Conservation (phyloP, 2,888 invertebrate species). For the Charanyca ferruginea region DNA sequence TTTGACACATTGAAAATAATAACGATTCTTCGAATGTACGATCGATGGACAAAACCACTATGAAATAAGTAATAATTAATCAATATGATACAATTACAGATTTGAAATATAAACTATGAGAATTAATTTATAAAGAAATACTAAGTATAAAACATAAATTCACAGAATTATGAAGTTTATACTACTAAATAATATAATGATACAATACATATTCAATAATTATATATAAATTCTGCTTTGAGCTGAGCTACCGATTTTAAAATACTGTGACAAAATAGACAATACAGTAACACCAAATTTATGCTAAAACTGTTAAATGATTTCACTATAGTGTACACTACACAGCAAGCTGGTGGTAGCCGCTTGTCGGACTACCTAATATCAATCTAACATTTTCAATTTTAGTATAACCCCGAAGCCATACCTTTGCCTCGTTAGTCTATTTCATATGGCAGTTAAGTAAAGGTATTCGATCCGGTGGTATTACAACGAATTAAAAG, state of each 20-base stretch:
- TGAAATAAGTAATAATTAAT: conserved; percentile 50
- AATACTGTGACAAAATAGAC: conserved; percentile 54
- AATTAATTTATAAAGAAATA: conserved; percentile 54
- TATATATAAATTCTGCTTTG: conserved; percentile 59
- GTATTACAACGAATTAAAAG: conserved; percentile 59
- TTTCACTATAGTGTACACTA: conserved; percentile 32
- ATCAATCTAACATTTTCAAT: conserved; percentile 42
- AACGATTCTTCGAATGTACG: conserved; percentile 40
- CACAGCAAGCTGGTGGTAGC: conserved; percentile 12
- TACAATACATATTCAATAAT: conserved; percentile 45
- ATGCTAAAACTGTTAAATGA: conserved; percentile 52
- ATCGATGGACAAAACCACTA: conserved; percentile 46
- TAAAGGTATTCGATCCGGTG: conserved; percentile 64
- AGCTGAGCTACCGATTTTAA: conserved; percentile 54
- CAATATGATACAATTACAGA: conserved; percentile 56
- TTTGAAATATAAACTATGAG: conserved; percentile 60
- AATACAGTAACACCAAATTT: conserved; percentile 47
- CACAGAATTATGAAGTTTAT: conserved; percentile 59
- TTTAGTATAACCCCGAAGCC: conserved; percentile 52
- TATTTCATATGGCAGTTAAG: conserved; percentile 66
- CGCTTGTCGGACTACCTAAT: conserved; percentile 16
- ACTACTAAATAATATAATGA: conserved; percentile 45
- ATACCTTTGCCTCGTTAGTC: conserved; percentile 61
- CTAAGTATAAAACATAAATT: conserved; percentile 63
- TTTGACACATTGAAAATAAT: conserved; percentile 60